Conservation (phyloP, 2,888 invertebrate genomes). For the Hydroisotoma schaefferi region DNA sequence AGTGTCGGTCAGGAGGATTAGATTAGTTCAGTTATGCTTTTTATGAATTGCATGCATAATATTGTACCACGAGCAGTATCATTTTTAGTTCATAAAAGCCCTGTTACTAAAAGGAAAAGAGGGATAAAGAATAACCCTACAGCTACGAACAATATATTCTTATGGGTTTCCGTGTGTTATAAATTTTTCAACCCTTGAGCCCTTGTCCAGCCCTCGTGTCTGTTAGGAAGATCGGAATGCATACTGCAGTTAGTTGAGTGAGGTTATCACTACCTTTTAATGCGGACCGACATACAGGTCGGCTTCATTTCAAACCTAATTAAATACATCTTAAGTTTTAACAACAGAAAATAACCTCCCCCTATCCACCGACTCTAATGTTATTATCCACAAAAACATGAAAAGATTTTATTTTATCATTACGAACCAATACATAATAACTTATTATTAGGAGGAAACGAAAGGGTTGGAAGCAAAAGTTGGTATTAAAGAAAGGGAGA, state of each 20-base stretch:
- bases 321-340: constrained; percentile 39
- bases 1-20: constrained; percentile 34
- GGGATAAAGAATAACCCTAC: neutral
- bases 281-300: constrained; percentile 36
- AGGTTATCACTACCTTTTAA: constrained; percentile 14
- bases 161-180: constrained; percentile 1
- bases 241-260: constrained; percentile 4
- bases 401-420: neutral
- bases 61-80: constrained; percentile 21
- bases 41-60: constrained; percentile 23
- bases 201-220: constrained; percentile 7
- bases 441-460: neutral
- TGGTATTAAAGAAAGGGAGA: neutral
- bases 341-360: constrained; percentile 31
- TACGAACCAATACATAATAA: neutral
- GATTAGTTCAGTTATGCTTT: constrained; percentile 28
- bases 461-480: neutral
- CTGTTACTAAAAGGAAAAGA: no score
- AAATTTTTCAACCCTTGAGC: constrained; percentile 6
- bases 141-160: neutral
- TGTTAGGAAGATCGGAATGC: constrained; percentile 8
- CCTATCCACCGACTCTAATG: constrained; percentile 9
- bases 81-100: no score
- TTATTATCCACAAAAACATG: neutral
- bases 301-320: constrained; percentile 40